Evolutionary conservation across 1,140 invertebrate species (phyloP).

Genomic region (Drosophila lacteicornis): DNA sequence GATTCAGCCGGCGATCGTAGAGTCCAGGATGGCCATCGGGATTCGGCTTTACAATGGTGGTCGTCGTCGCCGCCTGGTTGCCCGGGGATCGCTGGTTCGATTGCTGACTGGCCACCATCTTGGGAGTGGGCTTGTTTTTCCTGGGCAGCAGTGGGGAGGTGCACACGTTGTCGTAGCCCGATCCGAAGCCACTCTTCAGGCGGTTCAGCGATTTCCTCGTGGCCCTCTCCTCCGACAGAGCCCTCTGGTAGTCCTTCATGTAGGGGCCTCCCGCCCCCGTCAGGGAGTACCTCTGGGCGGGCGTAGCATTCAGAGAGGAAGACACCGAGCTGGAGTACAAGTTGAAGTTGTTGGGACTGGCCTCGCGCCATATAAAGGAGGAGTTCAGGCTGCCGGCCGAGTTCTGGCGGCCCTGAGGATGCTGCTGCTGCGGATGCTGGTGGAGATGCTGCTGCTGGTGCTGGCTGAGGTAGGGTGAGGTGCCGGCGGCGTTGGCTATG

Average conservation of each 20-base stretch:
- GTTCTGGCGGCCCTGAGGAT: slow-evolving; percentile 49
- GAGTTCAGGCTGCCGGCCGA: slow-evolving; percentile 81
- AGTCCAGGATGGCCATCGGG: slow-evolving; percentile 68
- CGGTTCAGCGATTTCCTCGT: slow-evolving; percentile 77
- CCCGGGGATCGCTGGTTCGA: slow-evolving; percentile 45
- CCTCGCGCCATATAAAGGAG: slow-evolving; percentile 84
- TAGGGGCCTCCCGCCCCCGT: slow-evolving; percentile 30
- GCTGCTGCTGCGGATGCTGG: slow-evolving; percentile 45
- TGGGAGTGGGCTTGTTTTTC: slow-evolving; percentile 74
- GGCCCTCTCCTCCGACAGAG: slow-evolving; percentile 79
- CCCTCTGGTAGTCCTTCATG: slow-evolving; percentile 77
- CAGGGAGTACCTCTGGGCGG: slow-evolving; percentile 69
- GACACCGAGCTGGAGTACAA: slow-evolving; percentile 82
- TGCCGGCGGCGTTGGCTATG: slow-evolving; percentile 58
- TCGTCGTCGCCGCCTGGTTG: slow-evolving; percentile 24
- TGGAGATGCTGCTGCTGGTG: slow-evolving; percentile 20
- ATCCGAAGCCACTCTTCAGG: slow-evolving; percentile 82
- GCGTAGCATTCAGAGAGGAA: slow-evolving; percentile 65
- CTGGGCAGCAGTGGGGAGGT: slow-evolving; percentile 80
- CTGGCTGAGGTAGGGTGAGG: slow-evolving; percentile 44
- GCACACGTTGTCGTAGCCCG: slow-evolving; percentile 82
- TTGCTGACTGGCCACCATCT: slow-evolving; percentile 55
- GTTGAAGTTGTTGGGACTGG: slow-evolving; percentile 84
- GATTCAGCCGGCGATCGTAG: slow-evolving; percentile 83
- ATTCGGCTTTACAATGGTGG: slow-evolving; percentile 67